Evolutionary conservation across 2,888 invertebrate species (phyloP), one percentile per base, ranked within the genome.

Genomic region (Serripes groenlandicus): DNA sequence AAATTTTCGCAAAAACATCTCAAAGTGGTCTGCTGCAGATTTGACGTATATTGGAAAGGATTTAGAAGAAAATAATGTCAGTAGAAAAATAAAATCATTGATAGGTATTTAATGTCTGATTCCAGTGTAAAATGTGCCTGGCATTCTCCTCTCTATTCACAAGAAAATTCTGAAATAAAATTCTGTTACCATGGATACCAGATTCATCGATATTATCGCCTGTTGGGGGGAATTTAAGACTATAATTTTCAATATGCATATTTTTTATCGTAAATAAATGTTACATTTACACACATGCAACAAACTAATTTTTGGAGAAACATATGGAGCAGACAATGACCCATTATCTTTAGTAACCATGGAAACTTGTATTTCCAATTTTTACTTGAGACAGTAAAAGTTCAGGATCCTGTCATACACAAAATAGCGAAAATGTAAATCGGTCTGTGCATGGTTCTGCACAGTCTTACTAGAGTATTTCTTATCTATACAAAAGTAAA

Each of bases 111-210:
- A n/a, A 3, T 5, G 7, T 35, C 28, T 37, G 42, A 23, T 23
- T 42, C 37, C 35, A 66, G 42, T 7, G 28, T 23, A 42, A 66
- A 66, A 42, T 62, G 60, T 62, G 60, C 60, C 58, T 37, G 18
- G 60, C 73, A 73, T 58, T 42, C 58, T 28, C 42, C 49, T 18
- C 35, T 37, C 60, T 60, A 73, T 23, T 42, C 73, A 73, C 73
- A 73, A 73, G 49, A 69, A 73, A 73, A 62, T 35, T 60, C 66
- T 32, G 60, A 58, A 73, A 62, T 35, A 34, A 73, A 72, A 21
- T n/a, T 35, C 32, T 35, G 66, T 78, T 78, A 78, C 78, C 78
- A 72, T 72, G 73, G 66, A n/a, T 60, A 52, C 54, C 56, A 26
- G 73, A 58, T 56, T 78, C 58, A 56, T 68, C 68, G 30, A 49